Percentiles rank a stretch among this genome's conserved stretches.
phyloP scores from a whole-genome alignment of 2,888 invertebrate genomes.

The Aphrophora alni region DNA sequence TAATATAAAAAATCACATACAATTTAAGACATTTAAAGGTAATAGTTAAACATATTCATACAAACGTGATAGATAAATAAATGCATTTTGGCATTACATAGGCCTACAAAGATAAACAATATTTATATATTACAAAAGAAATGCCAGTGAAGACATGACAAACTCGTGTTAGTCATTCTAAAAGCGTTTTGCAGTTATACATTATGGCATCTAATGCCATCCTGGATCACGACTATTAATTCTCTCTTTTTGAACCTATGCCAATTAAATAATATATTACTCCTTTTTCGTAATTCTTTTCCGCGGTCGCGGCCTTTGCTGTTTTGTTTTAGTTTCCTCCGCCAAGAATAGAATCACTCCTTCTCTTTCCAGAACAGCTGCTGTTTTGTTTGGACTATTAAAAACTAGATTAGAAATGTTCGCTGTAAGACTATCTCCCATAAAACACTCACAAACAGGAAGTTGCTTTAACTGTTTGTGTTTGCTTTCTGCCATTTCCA shows the following conservation, averaged over 20 bases:
- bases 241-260: not conserved
- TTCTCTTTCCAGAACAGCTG: not conserved
- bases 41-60: too few relatives aligned
- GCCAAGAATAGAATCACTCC: not conserved
- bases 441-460: not conserved
- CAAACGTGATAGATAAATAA: too few relatives aligned
- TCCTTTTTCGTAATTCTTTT: slow-evolving; percentile 6
- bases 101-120: too few relatives aligned
- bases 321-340: not conserved
- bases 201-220: not conserved
- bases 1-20: too few relatives aligned
- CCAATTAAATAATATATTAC: slow-evolving; percentile 9
- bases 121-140: too few relatives aligned
- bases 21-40: too few relatives aligned
- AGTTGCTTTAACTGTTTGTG: not conserved
- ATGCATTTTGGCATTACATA: too few relatives aligned
- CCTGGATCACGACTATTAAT: not conserved
- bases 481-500: not conserved
- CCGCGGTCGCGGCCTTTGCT: not conserved
- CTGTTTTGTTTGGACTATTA: slow-evolving; percentile 9
- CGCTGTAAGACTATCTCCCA: not conserved
- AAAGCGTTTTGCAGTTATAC: not conserved
- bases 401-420: slow-evolving; percentile 6
- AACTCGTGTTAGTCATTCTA: not conserved
- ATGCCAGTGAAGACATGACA: too few relatives aligned